Evolutionary conservation across 2,797 vertebrate genomes (phyloP).

Genomic region (Emydoidea blandingii): DNA sequence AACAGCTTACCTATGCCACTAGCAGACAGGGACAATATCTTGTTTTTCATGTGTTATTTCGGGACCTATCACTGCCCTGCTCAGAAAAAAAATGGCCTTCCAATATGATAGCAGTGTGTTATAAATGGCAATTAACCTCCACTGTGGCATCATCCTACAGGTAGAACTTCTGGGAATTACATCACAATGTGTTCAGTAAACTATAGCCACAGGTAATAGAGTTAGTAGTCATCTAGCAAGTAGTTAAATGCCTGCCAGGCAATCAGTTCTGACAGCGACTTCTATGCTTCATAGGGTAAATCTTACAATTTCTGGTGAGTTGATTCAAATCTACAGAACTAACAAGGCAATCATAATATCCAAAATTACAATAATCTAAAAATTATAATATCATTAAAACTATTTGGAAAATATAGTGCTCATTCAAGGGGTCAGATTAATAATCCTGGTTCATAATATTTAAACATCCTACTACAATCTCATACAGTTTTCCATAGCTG

Average conservation of each 20-base stretch:
- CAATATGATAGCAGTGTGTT: not conserved
- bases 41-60: not conserved
- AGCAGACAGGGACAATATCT: not conserved
- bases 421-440: not conserved
- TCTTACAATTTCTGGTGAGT: not conserved
- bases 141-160: not conserved
- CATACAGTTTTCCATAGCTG: constrained; percentile 39
- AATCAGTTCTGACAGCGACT: not conserved
- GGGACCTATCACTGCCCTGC: not conserved
- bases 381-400: constrained; percentile 20
- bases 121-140: not conserved
- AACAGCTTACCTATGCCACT: not conserved
- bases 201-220: not conserved
- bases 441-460: constrained; percentile 23
- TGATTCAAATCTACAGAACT: not conserved
- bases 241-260: not conserved
- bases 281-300: not conserved
- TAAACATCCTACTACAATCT: constrained; percentile 19
- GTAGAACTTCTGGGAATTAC: not conserved
- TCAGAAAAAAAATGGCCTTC: not conserved
- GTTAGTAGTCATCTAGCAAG: not conserved
- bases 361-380: not conserved
- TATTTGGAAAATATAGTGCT: not conserved
- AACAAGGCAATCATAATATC: not conserved
- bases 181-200: not conserved